phyloP scores from a whole-genome alignment of 2,888 invertebrate genomes.

The Beris chalybata region DNA sequence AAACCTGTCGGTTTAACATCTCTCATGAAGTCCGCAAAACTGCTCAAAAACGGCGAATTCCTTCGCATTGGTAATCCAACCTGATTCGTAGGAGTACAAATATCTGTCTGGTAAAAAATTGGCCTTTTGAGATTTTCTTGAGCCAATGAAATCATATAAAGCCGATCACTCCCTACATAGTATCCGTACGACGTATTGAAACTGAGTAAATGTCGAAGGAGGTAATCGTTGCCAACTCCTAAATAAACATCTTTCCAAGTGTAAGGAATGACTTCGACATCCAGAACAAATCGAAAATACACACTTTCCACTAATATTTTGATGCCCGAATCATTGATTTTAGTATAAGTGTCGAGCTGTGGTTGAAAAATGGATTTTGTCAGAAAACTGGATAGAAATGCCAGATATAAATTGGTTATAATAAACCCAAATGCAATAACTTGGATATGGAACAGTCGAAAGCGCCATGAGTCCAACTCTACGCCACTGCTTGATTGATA shows the following conservation, averaged over 20 bases:
- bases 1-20: neutral
- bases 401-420: slow-evolving; percentile 10
- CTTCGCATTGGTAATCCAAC: slow-evolving; percentile 1
- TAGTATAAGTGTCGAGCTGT: slow-evolving; percentile 5
- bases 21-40: neutral
- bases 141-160: neutral
- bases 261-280: neutral
- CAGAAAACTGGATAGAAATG: slow-evolving; percentile 21
- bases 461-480: neutral
- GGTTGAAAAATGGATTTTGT: slow-evolving; percentile 10
- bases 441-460: slow-evolving; percentile 10
- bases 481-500: neutral
- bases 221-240: neutral
- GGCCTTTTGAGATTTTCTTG: slow-evolving; percentile 10
- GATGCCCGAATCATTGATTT: slow-evolving; percentile 15
- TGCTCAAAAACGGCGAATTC: slow-evolving; percentile 9
- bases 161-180: slow-evolving; percentile 5
- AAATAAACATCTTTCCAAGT: neutral
- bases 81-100: neutral
- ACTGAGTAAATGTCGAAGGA: neutral
- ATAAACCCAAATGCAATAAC: slow-evolving; percentile 17
- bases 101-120: slow-evolving; percentile 17
- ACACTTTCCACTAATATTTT: neutral
- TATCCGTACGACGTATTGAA: slow-evolving; percentile 8
- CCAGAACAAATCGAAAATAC: neutral